Evolutionary conservation across 2,797 vertebrate species (phyloP).

Genomic region (Enoplosus armatus): DNA sequence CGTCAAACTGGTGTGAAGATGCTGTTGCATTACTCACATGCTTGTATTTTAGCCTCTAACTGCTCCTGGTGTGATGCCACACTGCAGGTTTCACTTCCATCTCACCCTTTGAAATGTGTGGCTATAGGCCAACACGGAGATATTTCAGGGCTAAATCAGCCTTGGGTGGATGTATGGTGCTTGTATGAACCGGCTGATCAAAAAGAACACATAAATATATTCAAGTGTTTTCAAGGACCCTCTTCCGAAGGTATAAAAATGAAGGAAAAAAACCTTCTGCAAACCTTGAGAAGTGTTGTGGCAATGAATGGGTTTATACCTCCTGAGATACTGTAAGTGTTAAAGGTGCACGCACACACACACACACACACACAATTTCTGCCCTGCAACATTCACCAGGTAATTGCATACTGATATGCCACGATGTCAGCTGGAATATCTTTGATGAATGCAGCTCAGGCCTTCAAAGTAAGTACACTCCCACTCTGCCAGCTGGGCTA

Average conservation of each 20-base stretch:
- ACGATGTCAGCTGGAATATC: conserved; percentile 66
- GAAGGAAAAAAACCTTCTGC: background rate
- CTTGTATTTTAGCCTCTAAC: conserved; percentile 34
- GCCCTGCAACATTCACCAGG: conserved; percentile 56
- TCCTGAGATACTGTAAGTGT: conserved; percentile 28
- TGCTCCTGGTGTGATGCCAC: conserved; percentile 58
- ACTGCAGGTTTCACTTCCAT: conserved; percentile 62
- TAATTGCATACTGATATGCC: conserved; percentile 62
- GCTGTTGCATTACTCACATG: conserved; percentile 41
- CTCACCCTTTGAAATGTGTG: conserved; percentile 47
- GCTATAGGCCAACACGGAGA: conserved; percentile 33
- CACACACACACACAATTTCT: conserved; percentile 29
- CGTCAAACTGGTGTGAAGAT: conserved; percentile 52
- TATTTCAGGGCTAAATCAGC: conserved; percentile 13
- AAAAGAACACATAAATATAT: background rate
- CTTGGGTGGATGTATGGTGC: conserved; percentile 21
- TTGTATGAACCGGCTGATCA: background rate
- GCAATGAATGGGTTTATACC: conserved; percentile 10
- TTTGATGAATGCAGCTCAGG: conserved; percentile 73
- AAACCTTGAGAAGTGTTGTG: conserved; percentile 17
- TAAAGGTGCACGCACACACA: conserved; percentile 8
- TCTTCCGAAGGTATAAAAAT: conserved; percentile 7
- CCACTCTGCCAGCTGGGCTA: conserved; percentile 77
- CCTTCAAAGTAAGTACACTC: conserved; percentile 77
- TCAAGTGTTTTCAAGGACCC: background rate